Evolutionary conservation across 2,797 vertebrate species (phyloP).

Genomic region (Sebastes diaconus): DNA sequence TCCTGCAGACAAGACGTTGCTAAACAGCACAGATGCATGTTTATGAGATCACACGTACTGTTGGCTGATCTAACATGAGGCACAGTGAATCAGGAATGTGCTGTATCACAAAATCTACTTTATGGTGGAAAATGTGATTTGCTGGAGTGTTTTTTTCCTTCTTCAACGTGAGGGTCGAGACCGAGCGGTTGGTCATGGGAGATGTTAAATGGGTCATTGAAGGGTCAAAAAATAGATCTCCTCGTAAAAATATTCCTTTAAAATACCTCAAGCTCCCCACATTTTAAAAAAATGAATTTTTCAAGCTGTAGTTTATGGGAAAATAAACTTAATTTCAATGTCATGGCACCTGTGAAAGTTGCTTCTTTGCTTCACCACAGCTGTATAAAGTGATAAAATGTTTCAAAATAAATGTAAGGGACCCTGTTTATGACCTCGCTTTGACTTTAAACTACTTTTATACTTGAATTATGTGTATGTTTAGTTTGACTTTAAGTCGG

Average conservation of each 20-base stretch:
- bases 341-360: not conserved
- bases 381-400: not conserved
- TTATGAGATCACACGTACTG: conserved; percentile 15
- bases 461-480: too few relatives aligned
- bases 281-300: not conserved
- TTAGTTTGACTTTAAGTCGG: not conserved
- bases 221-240: not conserved
- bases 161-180: not conserved
- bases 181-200: not conserved
- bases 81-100: conserved; percentile 21
- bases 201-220: not conserved
- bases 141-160: not conserved
- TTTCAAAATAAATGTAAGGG: not conserved
- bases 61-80: conserved; percentile 29
- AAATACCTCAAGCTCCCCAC: not conserved
- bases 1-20: conserved; percentile 29
- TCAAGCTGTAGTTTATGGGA: not conserved
- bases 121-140: conserved; percentile 26
- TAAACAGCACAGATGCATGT: conserved; percentile 34
- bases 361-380: not conserved
- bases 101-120: conserved; percentile 12
- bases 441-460: not conserved
- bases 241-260: not conserved
- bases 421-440: not conserved
- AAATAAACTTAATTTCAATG: not conserved